Evolutionary conservation across 2,888 invertebrate species (phyloP).

Genomic region (Scaptomyza parva): DNA sequence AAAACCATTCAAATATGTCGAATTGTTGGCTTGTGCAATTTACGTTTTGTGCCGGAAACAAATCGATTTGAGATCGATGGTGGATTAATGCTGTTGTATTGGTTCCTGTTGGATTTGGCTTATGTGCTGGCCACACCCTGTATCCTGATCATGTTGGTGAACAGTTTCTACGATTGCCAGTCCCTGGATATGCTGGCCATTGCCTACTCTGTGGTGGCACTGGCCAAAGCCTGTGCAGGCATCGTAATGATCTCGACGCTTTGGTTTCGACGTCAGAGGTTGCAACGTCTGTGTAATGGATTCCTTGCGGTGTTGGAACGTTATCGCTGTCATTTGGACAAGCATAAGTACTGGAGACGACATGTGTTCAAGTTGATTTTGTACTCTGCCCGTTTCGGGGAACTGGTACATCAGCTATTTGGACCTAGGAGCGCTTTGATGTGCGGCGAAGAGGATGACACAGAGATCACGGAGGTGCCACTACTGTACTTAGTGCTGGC

Average conservation of each 20-base stretch:
- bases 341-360: conserved; percentile 4
- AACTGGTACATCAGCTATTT: conserved; percentile 29
- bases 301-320: conserved; percentile 24
- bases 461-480: conserved; percentile 12
- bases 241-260: conserved; percentile 24
- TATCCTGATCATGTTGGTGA: conserved; percentile 19
- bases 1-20: conserved; percentile 32
- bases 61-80: conserved; percentile 28
- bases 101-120: conserved; percentile 24
- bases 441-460: conserved; percentile 18
- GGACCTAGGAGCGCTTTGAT: conserved; percentile 39
- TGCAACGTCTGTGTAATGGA: conserved; percentile 31
- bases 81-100: conserved; percentile 48
- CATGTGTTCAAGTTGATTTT: conserved; percentile 37
- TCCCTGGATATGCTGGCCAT: conserved; percentile 40
- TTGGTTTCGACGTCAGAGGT: conserved; percentile 36
- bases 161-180: conserved; percentile 31
- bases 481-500: conserved; percentile 17
- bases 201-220: conserved; percentile 39
- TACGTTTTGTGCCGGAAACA: conserved; percentile 38
- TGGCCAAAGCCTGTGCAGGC: conserved; percentile 25
- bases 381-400: conserved; percentile 28
- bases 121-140: conserved; percentile 42
- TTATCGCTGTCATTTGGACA: conserved; percentile 7
- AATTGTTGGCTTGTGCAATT: conserved; percentile 55